Evolutionary conservation across 2,888 invertebrate genomes (phyloP).

Genomic region (Campoplex nolae): DNA sequence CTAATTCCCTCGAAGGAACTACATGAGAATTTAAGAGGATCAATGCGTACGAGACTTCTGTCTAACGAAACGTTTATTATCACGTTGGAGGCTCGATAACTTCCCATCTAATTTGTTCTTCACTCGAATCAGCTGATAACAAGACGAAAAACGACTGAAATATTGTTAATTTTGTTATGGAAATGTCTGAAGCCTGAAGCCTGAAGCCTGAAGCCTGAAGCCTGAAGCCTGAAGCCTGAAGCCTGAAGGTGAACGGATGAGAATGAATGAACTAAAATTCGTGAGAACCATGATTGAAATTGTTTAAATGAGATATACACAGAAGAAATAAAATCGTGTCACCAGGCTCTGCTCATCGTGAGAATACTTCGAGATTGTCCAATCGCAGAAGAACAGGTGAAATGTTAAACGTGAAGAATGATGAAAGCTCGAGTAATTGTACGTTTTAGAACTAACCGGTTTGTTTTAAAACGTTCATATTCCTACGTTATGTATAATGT

Average conservation of each 20-base stretch:
- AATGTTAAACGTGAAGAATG: background rate
- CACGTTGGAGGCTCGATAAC: conserved; percentile 12
- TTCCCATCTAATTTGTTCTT: background rate
- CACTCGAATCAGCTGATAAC: background rate
- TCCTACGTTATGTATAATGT: conserved; percentile 30
- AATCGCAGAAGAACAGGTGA: background rate
- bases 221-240: background rate
- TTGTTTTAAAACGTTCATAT: conserved; percentile 9
- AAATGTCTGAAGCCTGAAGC: background rate
- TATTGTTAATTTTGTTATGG: background rate
- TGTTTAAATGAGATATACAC: background rate
- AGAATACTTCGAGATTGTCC: background rate
- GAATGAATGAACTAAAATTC: background rate
- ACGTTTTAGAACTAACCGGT: conserved; percentile 11
- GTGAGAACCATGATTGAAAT: background rate
- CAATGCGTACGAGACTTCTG: conserved; percentile 75
- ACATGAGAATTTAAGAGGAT: conserved; percentile 83
- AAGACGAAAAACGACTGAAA: background rate
- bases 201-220: background rate
- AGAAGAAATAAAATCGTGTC: too few relatives aligned
- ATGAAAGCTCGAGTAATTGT: background rate
- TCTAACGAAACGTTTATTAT: conserved; percentile 48
- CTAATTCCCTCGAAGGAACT: conserved; percentile 80
- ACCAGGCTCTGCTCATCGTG: too few relatives aligned
- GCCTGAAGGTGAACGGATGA: background rate